Evolutionary conservation across 2,888 invertebrate species (phyloP), one percentile per base, ranked within the genome.

Genomic region (Andrena minutula): DNA sequence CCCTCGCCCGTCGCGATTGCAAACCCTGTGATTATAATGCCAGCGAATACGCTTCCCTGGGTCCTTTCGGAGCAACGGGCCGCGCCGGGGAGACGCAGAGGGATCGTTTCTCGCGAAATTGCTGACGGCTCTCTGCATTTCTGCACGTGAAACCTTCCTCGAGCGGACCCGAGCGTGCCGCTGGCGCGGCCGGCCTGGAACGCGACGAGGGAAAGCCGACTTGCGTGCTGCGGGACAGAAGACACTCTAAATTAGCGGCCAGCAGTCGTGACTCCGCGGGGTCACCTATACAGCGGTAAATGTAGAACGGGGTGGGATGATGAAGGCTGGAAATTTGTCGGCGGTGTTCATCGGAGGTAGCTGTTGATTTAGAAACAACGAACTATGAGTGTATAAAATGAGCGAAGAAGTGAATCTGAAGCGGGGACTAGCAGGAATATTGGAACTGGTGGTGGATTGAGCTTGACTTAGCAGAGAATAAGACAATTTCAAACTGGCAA

Each of bases 71-170:
- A 35, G 41, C 58, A 47, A 56, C 63, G 58, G 58, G 35, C 70
- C 41, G 66, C 28, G 61, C 1, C 35, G 41, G 47, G 1, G 66
- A 70, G 60, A 23, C 51, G 20, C 68, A 32, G 75, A 58, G 68
- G 64, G 86, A 92, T 92, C 91, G 92, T 91, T 93, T 92, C 93
- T 90, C 89, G 92, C 88, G 90, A 93, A 93, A 92, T 92, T 90
- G 92, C 92, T 92, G 89, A 90, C 88, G 92, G 92, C 90, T 88
- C 84, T 90, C 83, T 87, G 90, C 92, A 92, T 92, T 91, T 93
- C 92, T 92, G 92, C 92, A 92, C 92, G 93, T 91, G 91, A 92
- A 89, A 90, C 85, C 79, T 82, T 90, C 83, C 87, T 82, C 87
- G 82, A 61, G 69, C 69, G 82, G 49, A 69, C 28, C 63, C 70